Percentiles rank a stretch among this genome's conserved stretches.
Conservation (phyloP, 2,797 vertebrate genomes). For the Odontamblyopus rebecca region DNA sequence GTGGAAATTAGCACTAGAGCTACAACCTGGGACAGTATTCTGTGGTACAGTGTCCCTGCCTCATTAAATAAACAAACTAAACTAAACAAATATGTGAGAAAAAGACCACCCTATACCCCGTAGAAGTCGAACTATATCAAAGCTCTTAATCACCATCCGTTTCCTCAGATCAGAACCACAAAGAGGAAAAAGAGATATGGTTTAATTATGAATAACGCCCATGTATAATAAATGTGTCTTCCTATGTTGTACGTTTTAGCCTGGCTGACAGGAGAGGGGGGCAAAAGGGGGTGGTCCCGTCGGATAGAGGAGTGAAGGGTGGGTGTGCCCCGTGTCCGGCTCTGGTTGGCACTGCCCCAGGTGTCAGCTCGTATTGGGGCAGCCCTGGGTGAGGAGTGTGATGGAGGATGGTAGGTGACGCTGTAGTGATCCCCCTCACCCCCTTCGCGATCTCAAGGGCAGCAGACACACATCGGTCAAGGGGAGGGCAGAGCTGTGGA, state of each 20-base stretch:
- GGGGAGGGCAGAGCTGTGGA: conserved; percentile 54
- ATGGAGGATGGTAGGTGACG: conserved; percentile 55
- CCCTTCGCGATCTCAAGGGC: conserved; percentile 65
- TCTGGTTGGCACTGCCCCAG: conserved; percentile 45
- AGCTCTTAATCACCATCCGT: conserved; percentile 52
- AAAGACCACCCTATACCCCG: not conserved
- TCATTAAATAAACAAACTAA: too few relatives aligned
- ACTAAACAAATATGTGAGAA: not conserved
- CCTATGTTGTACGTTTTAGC: conserved; percentile 40
- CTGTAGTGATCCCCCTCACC: conserved; percentile 29
- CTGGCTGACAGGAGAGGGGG: conserved; percentile 18
- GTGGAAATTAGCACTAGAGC: too few relatives aligned
- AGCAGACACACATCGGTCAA: conserved; percentile 59
- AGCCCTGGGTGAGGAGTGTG: conserved; percentile 49
- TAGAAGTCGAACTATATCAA: conserved; percentile 21
- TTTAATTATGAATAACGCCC: conserved; percentile 69
- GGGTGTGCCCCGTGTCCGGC: conserved; percentile 36
- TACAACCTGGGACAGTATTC: too few relatives aligned
- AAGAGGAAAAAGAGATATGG: conserved; percentile 64
- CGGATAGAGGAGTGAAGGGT: conserved; percentile 30
- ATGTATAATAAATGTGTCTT: conserved; percentile 69
- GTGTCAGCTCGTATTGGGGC: conserved; percentile 66
- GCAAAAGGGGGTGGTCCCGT: conserved; percentile 13
- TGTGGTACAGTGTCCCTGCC: too few relatives aligned
- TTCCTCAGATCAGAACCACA: conserved; percentile 57